Base-by-base conservation (phyloP, 2,113 vertebrate species). In the Elgaria multicarinata region DNA sequence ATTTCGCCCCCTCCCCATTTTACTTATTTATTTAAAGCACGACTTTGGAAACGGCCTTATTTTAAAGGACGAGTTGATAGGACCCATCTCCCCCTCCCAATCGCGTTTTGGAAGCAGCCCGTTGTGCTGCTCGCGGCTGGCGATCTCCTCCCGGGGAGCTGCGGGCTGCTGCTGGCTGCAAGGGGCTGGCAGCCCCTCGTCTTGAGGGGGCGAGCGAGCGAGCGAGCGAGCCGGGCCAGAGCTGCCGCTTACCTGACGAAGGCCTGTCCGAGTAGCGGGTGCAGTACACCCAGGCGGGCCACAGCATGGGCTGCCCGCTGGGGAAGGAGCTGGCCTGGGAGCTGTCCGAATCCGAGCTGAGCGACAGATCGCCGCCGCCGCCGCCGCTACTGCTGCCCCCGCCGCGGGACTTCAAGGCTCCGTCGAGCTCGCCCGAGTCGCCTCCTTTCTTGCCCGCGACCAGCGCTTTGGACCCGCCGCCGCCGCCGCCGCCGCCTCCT, bases 211-310 rank as follows among this genome's bases (percentile, higher is more conserved):
- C 26, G 39, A 58, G 31, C 6, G 50, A 36, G 28, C 36, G n/a
- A 39, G 46, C 26, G 39, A 58, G 31, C 6, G 50, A 36, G 28
- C 36, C 20, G 91, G 28, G 13, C 6, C 36, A 0, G 50, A 22
- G 24, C 14, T 4, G 26, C 66, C 24, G 33, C 97, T 97, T 97
- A 99, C 99, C 99, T 99, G 99, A 99, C 84, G 99, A 99, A 92
- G 99, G 99, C 96, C 99, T 97, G 97, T 99, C 99, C 92, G 99
- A 99, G 97, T 99, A 99, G 90, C 99, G 97, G 95, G 99, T 99
- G 97, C 99, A 99, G 97, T 99, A 99, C 86, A 99, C 99, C 99
- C 99, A 99, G 87, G 99, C 99, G 84, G 99, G 99, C 99, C 99
- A 99, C 87, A 99, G 97, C 98, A 99, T 98, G 91, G 98, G 97